Percentiles rank a stretch among this genome's conserved stretches.
Conservation (phyloP, 2,113 vertebrate species). For the Rousettus leschenaultii region DNA sequence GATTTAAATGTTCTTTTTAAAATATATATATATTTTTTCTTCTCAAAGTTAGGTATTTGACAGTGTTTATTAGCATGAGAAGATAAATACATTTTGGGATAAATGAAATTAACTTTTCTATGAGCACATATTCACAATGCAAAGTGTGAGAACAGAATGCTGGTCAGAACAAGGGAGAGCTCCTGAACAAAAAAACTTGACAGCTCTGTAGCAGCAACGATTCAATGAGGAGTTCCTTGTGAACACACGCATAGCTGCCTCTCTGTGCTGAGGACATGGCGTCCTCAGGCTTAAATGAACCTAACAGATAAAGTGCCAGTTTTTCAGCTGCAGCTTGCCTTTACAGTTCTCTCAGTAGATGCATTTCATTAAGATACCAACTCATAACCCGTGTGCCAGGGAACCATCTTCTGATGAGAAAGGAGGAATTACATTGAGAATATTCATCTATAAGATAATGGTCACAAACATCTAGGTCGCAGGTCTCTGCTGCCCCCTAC, state of each 20-base stretch:
- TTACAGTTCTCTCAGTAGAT: neutral
- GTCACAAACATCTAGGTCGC: fast-evolving
- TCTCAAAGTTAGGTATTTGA: neutral
- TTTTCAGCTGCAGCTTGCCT: neutral
- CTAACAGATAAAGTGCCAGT: neutral
- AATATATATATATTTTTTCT: slow-evolving; percentile 17
- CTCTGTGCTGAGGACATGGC: neutral
- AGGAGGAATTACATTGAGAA: neutral
- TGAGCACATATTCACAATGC: neutral
- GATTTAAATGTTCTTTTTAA: neutral
- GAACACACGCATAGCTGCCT: neutral
- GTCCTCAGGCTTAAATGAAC: neutral
- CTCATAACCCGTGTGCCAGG: neutral
- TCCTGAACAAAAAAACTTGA: neutral
- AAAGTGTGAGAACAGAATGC: neutral
- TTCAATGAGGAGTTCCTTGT: neutral
- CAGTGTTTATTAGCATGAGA: neutral
- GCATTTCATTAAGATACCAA: neutral
- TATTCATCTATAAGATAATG: neutral
- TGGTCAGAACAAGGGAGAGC: neutral
- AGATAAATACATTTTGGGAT: neutral
- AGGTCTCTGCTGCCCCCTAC: slow-evolving; percentile 64
- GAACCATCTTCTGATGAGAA: neutral
- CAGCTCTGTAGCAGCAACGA: fast-evolving
- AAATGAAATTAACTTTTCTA: neutral